Percentiles rank a stretch among this genome's conserved stretches.
Conservation (phyloP, 2,113 vertebrate genomes). For the Lagopus leucura region DNA sequence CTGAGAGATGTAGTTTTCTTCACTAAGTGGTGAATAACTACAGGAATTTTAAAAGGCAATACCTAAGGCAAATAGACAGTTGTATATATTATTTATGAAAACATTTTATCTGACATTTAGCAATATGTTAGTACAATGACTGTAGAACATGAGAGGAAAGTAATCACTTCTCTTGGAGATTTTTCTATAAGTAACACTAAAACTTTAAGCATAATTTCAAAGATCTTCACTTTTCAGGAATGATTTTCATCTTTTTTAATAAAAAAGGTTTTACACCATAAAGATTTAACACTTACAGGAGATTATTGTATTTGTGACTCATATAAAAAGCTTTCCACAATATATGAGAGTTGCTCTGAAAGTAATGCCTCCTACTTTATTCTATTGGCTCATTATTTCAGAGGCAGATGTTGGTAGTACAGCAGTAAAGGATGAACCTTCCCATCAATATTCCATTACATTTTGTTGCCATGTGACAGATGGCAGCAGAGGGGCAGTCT, state of each 20-base stretch:
- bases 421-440: too few relatives aligned
- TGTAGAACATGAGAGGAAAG: neutral
- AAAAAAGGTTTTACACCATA: neutral
- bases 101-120: constrained; percentile 43
- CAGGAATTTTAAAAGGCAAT: constrained; percentile 12
- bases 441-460: too few relatives aligned
- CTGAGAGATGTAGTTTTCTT: neutral
- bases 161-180: neutral
- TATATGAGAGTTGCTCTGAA: neutral
- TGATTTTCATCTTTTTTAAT: constrained; percentile 24
- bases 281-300: neutral
- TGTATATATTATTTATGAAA: constrained; percentile 66
- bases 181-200: neutral
- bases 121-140: constrained; percentile 6
- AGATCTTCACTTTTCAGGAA: constrained; percentile 2
- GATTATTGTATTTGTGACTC: constrained; percentile 1
- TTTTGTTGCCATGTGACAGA: too few relatives aligned
- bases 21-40: neutral
- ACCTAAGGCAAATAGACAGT: constrained; percentile 34
- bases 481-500: too few relatives aligned
- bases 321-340: neutral
- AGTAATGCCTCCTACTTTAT: neutral
- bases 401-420: too few relatives aligned
- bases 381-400: too few relatives aligned
- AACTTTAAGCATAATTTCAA: constrained; percentile 15